A percentile compares a stretch with the other conserved stretches of the same genome.
Conservation (phyloP, 2,797 vertebrate species). For the Sebastes trivittatus region DNA sequence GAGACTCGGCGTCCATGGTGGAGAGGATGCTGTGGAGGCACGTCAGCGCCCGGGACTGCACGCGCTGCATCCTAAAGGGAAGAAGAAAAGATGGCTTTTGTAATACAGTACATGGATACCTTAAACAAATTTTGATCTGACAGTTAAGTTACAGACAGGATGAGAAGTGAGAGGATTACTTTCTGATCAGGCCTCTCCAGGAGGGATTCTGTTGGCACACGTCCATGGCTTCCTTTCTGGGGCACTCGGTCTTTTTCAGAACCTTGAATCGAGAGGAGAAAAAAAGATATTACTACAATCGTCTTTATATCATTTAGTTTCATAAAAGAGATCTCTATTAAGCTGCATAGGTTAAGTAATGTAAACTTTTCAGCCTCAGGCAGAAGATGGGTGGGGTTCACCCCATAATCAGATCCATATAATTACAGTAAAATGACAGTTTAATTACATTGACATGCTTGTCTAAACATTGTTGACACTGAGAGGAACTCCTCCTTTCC, state of each 20-base stretch:
- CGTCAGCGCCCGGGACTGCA: slow-evolving; percentile 92
- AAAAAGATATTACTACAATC: not conserved
- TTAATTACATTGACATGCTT: not conserved
- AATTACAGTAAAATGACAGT: not conserved
- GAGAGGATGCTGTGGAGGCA: slow-evolving; percentile 95
- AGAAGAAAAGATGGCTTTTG: not conserved
- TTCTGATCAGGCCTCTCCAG: slow-evolving; percentile 92
- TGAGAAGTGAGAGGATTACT: slow-evolving; percentile 79
- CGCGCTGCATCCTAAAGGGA: slow-evolving; percentile 84
- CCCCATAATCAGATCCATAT: not conserved
- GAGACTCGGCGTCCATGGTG: slow-evolving; percentile 88
- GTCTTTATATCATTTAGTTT: not conserved
- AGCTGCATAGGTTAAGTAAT: not conserved
- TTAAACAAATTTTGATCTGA: not conserved
- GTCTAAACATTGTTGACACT: not conserved
- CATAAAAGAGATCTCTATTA: not conserved
- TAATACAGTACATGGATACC: not conserved
- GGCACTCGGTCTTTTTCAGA: slow-evolving; percentile 92
- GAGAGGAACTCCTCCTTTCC: not conserved
- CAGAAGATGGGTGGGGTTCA: not conserved
- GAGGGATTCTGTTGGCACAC: slow-evolving; percentile 83
- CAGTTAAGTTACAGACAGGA: not conserved
- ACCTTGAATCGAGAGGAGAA: slow-evolving; percentile 78
- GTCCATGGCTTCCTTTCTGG: slow-evolving; percentile 84
- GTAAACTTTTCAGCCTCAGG: not conserved